Evolutionary conservation across 2,113 vertebrate genomes (phyloP), one percentile per base, ranked within the genome.

Genomic region (Carollia perspicillata): DNA sequence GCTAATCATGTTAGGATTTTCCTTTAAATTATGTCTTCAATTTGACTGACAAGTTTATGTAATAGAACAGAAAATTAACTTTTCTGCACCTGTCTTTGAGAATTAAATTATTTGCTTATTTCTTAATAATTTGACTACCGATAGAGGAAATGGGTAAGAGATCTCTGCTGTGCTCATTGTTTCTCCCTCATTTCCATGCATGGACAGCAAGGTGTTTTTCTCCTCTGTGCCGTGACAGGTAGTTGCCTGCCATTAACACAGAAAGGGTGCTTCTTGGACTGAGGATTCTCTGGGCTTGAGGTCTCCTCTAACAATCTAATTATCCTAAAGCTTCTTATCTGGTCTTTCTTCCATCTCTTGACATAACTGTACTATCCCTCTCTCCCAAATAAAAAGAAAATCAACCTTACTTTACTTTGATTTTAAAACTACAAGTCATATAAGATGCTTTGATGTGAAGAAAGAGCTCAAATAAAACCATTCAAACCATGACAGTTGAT

Each of bases 21-120:
- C 49, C 30, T 68, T 84, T 74, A 89, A 66, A 89, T 71, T 79
- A 47, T 90, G 35, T 26, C 60, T 84, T 93, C 40, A 63, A 65
- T 89, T 94, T 92, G n/a, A 90, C 47, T 85, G 72, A 63, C 44
- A 84, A 74, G 44, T 75, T 89, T 16, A 55, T 88, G 40, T 79
- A 72, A 26, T 80, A 63, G 37, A 86, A 23, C 53, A 81, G 77
- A 85, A 96, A 95, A 88, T 65, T 66, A 58, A 81, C 37, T 72
- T 71, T 53, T 63, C 40, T 60, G 0, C 12, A 9, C 60, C 3
- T 53, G 7, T 89, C 85, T 68, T 74, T 72, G 77, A 78, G 8
- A 84, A 22, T 74, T 78, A 65, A 92, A 49, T 69, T 42, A 1
- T 84, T 77, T 84, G 28, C 13, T 89, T 89, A 60, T 81, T 75